Evolutionary conservation across 2,797 vertebrate genomes (phyloP), one percentile per base, ranked within the genome.

Genomic region (Hydrolagus colliei): DNA sequence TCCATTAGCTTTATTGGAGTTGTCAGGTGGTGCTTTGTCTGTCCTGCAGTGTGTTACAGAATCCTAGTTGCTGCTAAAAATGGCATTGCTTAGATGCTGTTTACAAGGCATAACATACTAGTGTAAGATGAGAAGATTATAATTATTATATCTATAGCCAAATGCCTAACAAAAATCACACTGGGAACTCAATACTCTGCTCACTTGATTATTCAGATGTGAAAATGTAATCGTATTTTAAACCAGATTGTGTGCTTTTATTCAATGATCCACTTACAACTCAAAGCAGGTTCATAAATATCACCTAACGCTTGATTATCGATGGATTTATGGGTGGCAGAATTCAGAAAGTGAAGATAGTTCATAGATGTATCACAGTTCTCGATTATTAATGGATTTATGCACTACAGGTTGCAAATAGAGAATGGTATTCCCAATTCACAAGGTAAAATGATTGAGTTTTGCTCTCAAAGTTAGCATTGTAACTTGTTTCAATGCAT

Each of bases 81-180:
- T 20, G 22, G 63, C 68, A 67, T 82, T 84, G 63, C 20, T 63
- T 84, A 71, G 68, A 84, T 84, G 79, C 65, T 84, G 12, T 84
- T 68, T n/a, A 32, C 67, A 84, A 84, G 32, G 20, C 27, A 63
- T 18, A 27, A 52, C 65, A 67, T 84, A 84, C 79, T 84, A 65
- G 32, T 84, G 22, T 68, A 68, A 84, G 65, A 63, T 65, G 68
- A 32, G 32, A 68, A 63, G 79, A 52, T 84, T 84, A 65, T 67
- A 84, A 84, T 84, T 82, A 68, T 82, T 84, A 71, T 27, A 71
- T 84, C 68, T 84, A 71, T 35, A 84, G 79, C 41, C 27, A 11
- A 84, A 32, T 27, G 41, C 11, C 68, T 32, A 84, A 35, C n/a
- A 84, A 65, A 71, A 71, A 11, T 63, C 79, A 68, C n/a, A 18